These are phyloP conservation scores for Desmophyllum pertusum DNA, from an alignment of 92 coral and sea anemone species.

Conservation along the genomic window DNA sequence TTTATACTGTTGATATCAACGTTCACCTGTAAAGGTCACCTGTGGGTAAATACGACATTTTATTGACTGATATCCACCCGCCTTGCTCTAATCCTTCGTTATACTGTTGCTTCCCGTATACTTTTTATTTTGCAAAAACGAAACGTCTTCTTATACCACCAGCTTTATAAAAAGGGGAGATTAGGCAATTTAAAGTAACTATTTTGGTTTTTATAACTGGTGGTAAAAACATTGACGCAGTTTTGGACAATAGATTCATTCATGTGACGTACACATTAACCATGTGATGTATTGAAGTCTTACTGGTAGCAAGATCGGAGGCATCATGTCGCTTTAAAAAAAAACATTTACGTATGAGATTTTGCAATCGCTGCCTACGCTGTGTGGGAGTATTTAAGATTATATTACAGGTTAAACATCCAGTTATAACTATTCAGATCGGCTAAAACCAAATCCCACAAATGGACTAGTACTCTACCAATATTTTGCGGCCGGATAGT, in stretches of 20 bases:
- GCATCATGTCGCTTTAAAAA: not conserved
- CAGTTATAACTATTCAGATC: too few relatives aligned
- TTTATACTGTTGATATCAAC: not conserved
- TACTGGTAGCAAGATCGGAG: not conserved
- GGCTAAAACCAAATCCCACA: too few relatives aligned
- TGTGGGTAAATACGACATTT: not conserved
- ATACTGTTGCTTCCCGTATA: not conserved
- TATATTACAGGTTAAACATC: too few relatives aligned
- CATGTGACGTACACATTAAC: not conserved
- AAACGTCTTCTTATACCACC: not conserved
- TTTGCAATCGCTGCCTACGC: not conserved
- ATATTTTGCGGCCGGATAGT: too few relatives aligned
- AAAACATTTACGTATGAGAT: not conserved
- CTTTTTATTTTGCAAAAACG: not conserved
- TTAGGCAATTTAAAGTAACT: not conserved
- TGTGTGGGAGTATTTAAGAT: not conserved
- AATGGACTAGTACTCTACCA: not conserved
- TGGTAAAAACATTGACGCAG: not conserved
- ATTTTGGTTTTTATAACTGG: not conserved
- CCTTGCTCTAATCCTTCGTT: not conserved
- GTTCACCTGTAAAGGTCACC: not conserved
- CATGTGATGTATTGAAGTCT: constrained; percentile 4
- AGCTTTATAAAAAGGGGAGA: not conserved
- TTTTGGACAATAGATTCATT: not conserved
- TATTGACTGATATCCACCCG: not conserved